Base-by-base conservation (phyloP, 2,113 vertebrate species). In the Marmota flaviventris region DNA sequence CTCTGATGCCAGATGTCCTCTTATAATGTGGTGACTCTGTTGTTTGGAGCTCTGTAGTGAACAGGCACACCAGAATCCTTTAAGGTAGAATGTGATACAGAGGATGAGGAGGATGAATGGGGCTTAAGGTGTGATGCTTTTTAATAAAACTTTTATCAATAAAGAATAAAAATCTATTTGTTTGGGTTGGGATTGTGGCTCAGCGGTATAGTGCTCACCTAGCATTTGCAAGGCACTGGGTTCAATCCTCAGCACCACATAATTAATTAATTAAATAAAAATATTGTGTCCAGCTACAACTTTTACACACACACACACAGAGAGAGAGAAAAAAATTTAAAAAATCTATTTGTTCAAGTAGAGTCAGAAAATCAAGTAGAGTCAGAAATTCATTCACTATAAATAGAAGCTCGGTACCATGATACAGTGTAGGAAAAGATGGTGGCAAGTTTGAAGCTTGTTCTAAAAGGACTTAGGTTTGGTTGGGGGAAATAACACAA, bases 121-220 rank as follows among this genome's bases (percentile, higher is more conserved):
- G 8, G 53, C 34, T 78, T 84, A 61, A 78, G 11, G 8, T 39
- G 45, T 65, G 58, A 25, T 83, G 51, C 24, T 42, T 37, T 53
- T 58, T 77, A 94, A 82, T 48, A 56, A 94, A 94, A 83, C 13
- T 89, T 18, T 84, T 58, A 48, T 83, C 14, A 72, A 32, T 51
- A 27, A 17, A 91, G 27, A 67, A 22, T 27, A 91, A 83, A 72
- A 56, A 29, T 79, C 12, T 78, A 63, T 94, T 93, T 78, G 78
- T 58, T 58, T 45, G 45, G 45, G 45, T 45, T 45, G 45, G 45
- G 8, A 8, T 9, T 9, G 45, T 45, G 45, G 45, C 45, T 45
- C 8, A 45, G 45, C 45, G 8, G 45, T 45, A 45, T 45, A 45
- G 45, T 45, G 8, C 45, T 45, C 45, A 45, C 45, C 45, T 45